Evolutionary conservation across 2,113 vertebrate species (phyloP).

Genomic region (Barbus barbus): DNA sequence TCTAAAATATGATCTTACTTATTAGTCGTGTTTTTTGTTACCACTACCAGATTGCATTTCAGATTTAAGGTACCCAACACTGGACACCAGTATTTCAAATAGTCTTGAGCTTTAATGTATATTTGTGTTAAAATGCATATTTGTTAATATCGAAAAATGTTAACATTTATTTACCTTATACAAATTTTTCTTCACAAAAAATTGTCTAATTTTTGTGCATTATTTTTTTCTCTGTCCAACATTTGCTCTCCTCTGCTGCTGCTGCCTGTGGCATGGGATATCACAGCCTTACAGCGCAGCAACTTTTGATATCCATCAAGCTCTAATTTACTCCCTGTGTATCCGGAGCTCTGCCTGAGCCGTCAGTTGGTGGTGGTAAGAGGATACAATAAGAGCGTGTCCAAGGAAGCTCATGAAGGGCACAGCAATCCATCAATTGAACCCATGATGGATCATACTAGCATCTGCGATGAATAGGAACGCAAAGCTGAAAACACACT

Average conservation of each 20-base stretch:
- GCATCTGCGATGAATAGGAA: slow-evolving; percentile 75
- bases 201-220: slow-evolving; percentile 67
- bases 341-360: slow-evolving; percentile 66
- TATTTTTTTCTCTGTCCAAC: slow-evolving; percentile 70
- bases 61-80: background rate
- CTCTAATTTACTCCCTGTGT: slow-evolving; percentile 69
- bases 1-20: background rate
- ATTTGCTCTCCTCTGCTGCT: slow-evolving; percentile 61
- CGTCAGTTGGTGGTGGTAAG: slow-evolving; percentile 68
- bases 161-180: background rate
- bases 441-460: slow-evolving; percentile 70
- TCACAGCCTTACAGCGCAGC: slow-evolving; percentile 66
- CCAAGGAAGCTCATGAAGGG: slow-evolving; percentile 72
- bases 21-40: background rate
- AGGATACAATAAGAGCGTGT: slow-evolving; percentile 77
- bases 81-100: background rate
- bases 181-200: background rate
- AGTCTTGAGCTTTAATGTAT: background rate
- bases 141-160: background rate
- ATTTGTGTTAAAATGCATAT: background rate
- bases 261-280: slow-evolving; percentile 57
- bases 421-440: slow-evolving; percentile 73
- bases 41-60: background rate
- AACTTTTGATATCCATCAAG: slow-evolving; percentile 68
- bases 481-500: slow-evolving; percentile 70